These are phyloP conservation scores for Microctonus brassicae DNA, from an alignment of 2,888 invertebrate genomes.

Conservation along the genomic window DNA sequence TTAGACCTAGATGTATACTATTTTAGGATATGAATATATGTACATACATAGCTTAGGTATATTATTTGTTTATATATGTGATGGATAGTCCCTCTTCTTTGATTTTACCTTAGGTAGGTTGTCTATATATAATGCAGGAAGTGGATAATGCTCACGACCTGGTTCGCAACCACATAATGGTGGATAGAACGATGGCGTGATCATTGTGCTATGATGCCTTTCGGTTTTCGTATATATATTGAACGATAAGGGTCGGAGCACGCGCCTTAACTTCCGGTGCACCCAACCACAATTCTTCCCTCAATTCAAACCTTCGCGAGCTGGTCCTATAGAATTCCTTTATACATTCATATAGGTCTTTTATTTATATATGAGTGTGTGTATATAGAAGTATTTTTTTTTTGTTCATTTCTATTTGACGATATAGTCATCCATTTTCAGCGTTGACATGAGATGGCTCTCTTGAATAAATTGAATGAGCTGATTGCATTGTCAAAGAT, in stretches of 20 bases:
- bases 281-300: not conserved
- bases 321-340: not conserved
- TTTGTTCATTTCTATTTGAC: not conserved
- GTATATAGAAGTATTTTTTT: not conserved
- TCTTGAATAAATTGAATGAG: not conserved
- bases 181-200: conserved; percentile 25
- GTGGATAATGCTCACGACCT: conserved; percentile 35
- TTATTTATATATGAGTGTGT: not conserved
- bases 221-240: not conserved
- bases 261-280: not conserved
- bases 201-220: conserved; percentile 15
- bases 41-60: too few species aligned
- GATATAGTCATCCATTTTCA: conserved; percentile 14
- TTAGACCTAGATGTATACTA: too few species aligned
- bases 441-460: conserved; percentile 18
- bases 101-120: conserved; percentile 7
- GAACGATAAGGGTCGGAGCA: conserved; percentile 12
- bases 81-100: not conserved
- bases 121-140: conserved; percentile 37
- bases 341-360: too few species aligned
- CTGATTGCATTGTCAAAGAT: not conserved
- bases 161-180: conserved; percentile 7
- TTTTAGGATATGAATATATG: too few species aligned
- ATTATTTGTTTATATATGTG: too few species aligned
- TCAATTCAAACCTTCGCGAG: not conserved